Conservation (phyloP, 2,797 vertebrate species). For the Gorsachius magnificus region DNA sequence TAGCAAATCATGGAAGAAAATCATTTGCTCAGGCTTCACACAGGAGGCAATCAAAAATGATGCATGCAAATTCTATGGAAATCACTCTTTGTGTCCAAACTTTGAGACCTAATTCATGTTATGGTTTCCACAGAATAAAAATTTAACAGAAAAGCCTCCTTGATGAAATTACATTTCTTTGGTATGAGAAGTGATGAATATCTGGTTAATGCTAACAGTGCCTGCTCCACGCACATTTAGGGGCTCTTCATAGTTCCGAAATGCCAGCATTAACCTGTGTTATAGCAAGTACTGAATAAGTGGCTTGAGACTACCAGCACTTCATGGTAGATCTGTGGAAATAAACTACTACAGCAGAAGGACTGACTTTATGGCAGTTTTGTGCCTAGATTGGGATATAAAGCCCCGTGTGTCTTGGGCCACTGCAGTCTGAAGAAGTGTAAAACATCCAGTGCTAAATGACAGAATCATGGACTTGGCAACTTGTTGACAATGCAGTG, state of each 20-base stretch:
- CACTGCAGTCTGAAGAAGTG: not conserved
- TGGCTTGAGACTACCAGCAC: not conserved
- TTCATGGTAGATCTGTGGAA: not conserved
- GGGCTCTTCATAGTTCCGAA: not conserved
- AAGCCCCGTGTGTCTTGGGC: accelerated
- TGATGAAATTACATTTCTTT: not conserved
- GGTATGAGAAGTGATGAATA: not conserved
- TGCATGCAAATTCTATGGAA: not conserved
- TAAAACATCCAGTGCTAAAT: not conserved
- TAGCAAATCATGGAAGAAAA: not conserved
- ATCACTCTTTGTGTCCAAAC: not conserved
- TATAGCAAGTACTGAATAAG: not conserved
- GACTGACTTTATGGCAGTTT: not conserved
- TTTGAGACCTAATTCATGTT: not conserved
- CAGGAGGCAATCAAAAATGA: not conserved
- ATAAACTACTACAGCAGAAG: not conserved
- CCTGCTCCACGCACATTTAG: not conserved
- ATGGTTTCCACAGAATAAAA: not conserved
- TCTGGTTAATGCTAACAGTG: not conserved
- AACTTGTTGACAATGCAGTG: accelerated
- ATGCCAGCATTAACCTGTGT: not conserved
- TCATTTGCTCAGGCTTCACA: not conserved
- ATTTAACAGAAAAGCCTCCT: not conserved
- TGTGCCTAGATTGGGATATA: not conserved
- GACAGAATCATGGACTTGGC: not conserved